Evolutionary conservation across 2,888 invertebrate species (phyloP), one percentile per base, ranked within the genome.

Genomic region (Nesidiocoris tenuis): DNA sequence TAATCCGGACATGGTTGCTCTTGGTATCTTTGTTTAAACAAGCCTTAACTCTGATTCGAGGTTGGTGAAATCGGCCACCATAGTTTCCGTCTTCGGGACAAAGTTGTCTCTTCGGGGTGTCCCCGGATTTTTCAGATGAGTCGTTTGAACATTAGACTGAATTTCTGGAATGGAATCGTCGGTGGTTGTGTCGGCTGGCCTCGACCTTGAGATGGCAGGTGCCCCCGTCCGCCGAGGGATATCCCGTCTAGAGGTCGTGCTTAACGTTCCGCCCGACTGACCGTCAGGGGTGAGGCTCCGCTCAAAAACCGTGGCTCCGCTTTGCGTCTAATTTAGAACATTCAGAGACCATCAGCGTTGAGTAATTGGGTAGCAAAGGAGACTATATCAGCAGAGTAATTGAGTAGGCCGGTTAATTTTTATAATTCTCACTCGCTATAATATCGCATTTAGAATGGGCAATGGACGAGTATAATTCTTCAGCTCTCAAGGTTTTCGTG

Each of bases 241-340:
- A 65, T 65, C 61, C 72, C 54, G 72, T 72, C 72, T 72, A 72
- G 72, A 72, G 72, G 72, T 72, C 72, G 25, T 65, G 72, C 23
- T 18, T 16, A 61, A 2, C 61, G 72, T 72, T 72, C 72, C 72
- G 23, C 19, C 39, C 61, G 61, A 21, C 63, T 72, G 61, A 72
- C 59, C 70, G 23, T 39, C 39, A 39, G 17, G 39, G 66, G 59
- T 59, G 3, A 3, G 18, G 7, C 61, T 5, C 1, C 61, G 18
- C 12, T 61, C 18, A 17, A 19, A 18, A 2, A 61, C 61, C 61
- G 21, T 61, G 61, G 19, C 61, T 61, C 59, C 61, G 18, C 61
- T 21, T 19, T 12, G 9, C 19, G 61, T 18, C 61, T 61, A 39
- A 39, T 39, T 39, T 3, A 39, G 39, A 39, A n/a, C n/a, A n/a